phyloP scores from a whole-genome alignment of 1,140 invertebrate genomes.

The Bicyclus anynana region DNA sequence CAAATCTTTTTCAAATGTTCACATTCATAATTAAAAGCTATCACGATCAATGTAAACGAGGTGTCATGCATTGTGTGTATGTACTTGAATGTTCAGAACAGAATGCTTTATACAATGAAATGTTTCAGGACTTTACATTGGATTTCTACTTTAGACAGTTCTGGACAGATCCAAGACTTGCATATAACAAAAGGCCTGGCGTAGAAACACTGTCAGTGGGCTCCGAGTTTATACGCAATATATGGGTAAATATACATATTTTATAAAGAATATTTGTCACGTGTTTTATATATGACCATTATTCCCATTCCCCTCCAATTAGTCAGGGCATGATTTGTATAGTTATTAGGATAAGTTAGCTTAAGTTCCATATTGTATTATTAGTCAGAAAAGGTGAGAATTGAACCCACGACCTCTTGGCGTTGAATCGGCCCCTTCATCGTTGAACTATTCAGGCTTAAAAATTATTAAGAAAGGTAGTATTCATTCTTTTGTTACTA shows the following conservation, averaged over 20 bases:
- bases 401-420: too few species aligned
- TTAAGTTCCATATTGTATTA: too few species aligned
- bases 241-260: conserved; percentile 83
- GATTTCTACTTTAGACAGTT: conserved; percentile 99
- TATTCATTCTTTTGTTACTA: too few species aligned
- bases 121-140: conserved; percentile 96
- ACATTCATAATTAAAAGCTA: neutral
- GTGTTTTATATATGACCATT: too few species aligned
- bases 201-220: conserved; percentile 94
- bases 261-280: too few species aligned
- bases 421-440: too few species aligned
- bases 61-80: conserved; percentile 11
- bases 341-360: too few species aligned
- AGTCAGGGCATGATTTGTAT: too few species aligned
- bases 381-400: too few species aligned
- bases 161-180: conserved; percentile 96
- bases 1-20: neutral
- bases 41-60: neutral
- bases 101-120: neutral
- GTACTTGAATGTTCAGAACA: neutral
- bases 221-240: conserved; percentile 97
- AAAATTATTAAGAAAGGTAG: too few species aligned
- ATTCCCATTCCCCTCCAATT: too few species aligned
- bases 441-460: too few species aligned
- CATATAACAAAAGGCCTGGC: conserved; percentile 90